These are phyloP conservation scores for Melinaea marsaeus DNA, from an alignment of 2,888 invertebrate species.

Conservation along the genomic window DNA sequence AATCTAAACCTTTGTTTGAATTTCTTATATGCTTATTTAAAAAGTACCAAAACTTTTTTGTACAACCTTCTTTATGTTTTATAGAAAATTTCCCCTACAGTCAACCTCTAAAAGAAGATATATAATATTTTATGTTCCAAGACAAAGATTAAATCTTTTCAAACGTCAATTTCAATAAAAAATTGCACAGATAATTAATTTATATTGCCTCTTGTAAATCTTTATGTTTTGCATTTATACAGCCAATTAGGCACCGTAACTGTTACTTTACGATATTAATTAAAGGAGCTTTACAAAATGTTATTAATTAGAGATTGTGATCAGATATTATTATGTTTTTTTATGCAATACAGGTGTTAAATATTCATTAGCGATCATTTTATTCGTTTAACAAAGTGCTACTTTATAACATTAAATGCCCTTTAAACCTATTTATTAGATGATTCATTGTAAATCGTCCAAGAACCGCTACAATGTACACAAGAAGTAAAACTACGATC, in stretches of 20 bases:
- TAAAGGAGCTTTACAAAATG: too few relatives aligned
- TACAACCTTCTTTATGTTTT: too few relatives aligned
- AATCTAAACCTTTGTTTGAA: slow-evolving; percentile 18
- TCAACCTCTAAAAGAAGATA: too few relatives aligned
- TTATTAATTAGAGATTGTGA: too few relatives aligned
- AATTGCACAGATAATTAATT: slow-evolving; percentile 20
- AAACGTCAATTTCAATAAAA: slow-evolving; percentile 4
- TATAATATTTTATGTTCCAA: too few relatives aligned
- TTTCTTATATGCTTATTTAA: neutral
- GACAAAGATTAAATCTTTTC: too few relatives aligned
- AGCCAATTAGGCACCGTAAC: slow-evolving; percentile 29
- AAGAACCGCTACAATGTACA: slow-evolving; percentile 23
- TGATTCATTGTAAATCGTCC: slow-evolving; percentile 2
- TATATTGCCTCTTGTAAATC: slow-evolving; percentile 25
- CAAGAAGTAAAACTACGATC: slow-evolving; percentile 12
- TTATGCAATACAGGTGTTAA: too few relatives aligned
- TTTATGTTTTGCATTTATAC: slow-evolving; percentile 23
- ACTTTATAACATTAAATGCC: neutral
- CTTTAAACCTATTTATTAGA: neutral
- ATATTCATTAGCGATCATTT: too few relatives aligned
- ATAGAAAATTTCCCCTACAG: too few relatives aligned
- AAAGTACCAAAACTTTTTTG: too few relatives aligned
- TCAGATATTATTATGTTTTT: too few relatives aligned
- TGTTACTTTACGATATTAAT: slow-evolving; percentile 16
- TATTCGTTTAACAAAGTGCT: too few relatives aligned